Evolutionary conservation across 2,888 invertebrate genomes (phyloP).

Genomic region (Drosophila histrio): DNA sequence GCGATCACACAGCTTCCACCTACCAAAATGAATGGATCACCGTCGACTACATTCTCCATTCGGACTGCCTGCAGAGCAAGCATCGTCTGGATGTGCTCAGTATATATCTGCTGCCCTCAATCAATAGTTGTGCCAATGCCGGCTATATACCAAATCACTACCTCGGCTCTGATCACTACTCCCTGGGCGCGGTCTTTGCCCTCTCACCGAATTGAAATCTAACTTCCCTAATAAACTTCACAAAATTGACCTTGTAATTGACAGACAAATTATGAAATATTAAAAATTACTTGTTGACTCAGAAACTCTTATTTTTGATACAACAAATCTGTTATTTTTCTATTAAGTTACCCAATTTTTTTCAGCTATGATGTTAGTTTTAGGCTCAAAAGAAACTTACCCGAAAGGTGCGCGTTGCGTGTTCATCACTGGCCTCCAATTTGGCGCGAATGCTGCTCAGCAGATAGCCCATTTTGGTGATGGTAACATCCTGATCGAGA

Average conservation of each 20-base stretch:
- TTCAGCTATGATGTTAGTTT: too few relatives aligned
- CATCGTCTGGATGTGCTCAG: slow-evolving; percentile 83
- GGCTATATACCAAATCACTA: slow-evolving; percentile 90
- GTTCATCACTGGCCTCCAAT: slow-evolving; percentile 80
- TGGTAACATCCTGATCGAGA: slow-evolving; percentile 81
- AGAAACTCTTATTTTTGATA: too few relatives aligned
- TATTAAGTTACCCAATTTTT: too few relatives aligned
- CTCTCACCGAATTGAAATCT: slow-evolving; percentile 22
- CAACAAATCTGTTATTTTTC: too few relatives aligned
- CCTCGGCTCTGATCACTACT: slow-evolving; percentile 93
- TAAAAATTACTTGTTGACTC: too few relatives aligned
- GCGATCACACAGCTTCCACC: slow-evolving; percentile 86
- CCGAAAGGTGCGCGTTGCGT: slow-evolving; percentile 76
- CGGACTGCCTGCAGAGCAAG: slow-evolving; percentile 82
- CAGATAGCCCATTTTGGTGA: slow-evolving; percentile 81
- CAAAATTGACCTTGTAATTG: slow-evolving; percentile 4
- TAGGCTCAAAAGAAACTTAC: slow-evolving; percentile 75
- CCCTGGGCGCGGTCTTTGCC: slow-evolving; percentile 89
- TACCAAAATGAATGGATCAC: slow-evolving; percentile 90
- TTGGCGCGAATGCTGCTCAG: slow-evolving; percentile 81
- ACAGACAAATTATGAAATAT: too few relatives aligned
- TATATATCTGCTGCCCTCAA: slow-evolving; percentile 88
- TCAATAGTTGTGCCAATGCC: slow-evolving; percentile 85
- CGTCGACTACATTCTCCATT: slow-evolving; percentile 96
- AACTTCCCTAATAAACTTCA: neutral